Base-by-base conservation (phyloP, 2,888 invertebrate genomes). In the Baccha elongata region DNA sequence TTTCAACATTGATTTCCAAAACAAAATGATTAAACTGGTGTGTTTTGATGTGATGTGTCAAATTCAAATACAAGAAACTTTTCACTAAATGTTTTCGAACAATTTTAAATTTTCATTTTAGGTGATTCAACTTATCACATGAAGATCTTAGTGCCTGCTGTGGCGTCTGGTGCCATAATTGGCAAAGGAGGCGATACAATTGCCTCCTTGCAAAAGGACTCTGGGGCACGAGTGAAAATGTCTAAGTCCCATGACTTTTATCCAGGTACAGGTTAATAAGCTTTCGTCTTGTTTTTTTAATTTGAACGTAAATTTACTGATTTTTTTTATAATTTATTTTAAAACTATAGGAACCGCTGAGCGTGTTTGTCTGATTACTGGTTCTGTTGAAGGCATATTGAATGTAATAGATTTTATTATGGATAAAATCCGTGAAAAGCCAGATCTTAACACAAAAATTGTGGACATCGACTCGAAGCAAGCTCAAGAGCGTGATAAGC, bases 181-280 rank as follows among this genome's bases (percentile, higher is more conserved):
- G 99, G 99, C 89, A 99, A 99, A 92, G 99, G 99, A 50, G 99
- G 99, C 86, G 99, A 99, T 92, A 98, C 99, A 75, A 99, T 99
- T 91, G 98, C 98, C 87, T 97, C 98, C 90, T 93, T 99, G 88
- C 99, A 99, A 92, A 98, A 98, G 92, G 99, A 99, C 91, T 96
- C 98, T 65, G 98, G 98, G 87, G 98, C 99, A 87, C 94, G 98
- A 88, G 97, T 99, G 87, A 99, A 99, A 93, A 99, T 99, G 99
- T 99, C 99, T 88, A 99, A 99, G 92, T 97, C 98, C 67, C 98
- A 98, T 89, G 99, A 99, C 91, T 98, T 97, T 91, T 99, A 99
- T 93, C 99, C 99, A 92, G 99, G 99, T 99, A 91, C n/a, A n/a
- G 92, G 92, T 91, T 10, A 1, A 6, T n/a, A n/a, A n/a, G n/a